Conservation (phyloP, 2,888 invertebrate species). For the Tupiocoris notatus region DNA sequence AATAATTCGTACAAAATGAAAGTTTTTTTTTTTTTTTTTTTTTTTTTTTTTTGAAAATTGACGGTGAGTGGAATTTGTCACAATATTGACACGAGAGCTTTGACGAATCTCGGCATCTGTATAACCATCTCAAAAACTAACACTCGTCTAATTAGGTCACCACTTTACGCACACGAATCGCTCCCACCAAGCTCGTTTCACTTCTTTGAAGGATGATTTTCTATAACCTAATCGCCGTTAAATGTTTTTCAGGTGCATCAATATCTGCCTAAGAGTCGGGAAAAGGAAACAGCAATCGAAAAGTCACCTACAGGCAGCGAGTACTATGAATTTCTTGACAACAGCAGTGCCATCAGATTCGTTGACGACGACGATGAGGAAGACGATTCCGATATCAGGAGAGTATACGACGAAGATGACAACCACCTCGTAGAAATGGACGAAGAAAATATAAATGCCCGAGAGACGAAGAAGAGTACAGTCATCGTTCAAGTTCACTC, state of each 20-base stretch:
- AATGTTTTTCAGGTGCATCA: conserved; percentile 39
- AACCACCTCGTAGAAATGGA: conserved; percentile 5
- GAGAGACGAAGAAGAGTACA: conserved; percentile 33
- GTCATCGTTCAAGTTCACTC: conserved; percentile 44
- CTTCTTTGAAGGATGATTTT: not conserved
- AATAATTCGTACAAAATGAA: too few relatives aligned
- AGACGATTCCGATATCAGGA: not conserved
- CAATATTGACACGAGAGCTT: too few relatives aligned
- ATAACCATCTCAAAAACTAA: too few relatives aligned
- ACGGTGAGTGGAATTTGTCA: too few relatives aligned
- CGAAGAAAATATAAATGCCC: not conserved
- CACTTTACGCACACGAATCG: not conserved
- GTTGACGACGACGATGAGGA: conserved; percentile 60
- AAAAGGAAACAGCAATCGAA: conserved; percentile 65
- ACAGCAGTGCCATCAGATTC: conserved; percentile 65
- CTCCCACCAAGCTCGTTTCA: not conserved
- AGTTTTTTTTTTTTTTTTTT: too few relatives aligned
- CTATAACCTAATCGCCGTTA: not conserved
- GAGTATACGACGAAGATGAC: not conserved
- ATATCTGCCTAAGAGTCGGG: conserved; percentile 33
- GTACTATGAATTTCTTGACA: conserved; percentile 57
- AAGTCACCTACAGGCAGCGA: conserved; percentile 60
- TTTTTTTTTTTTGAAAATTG: too few relatives aligned
- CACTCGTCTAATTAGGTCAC: too few relatives aligned
- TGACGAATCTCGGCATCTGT: too few relatives aligned